phyloP scores from a whole-genome alignment of 1,140 invertebrate genomes.

The Dufourea novaeangliae region DNA sequence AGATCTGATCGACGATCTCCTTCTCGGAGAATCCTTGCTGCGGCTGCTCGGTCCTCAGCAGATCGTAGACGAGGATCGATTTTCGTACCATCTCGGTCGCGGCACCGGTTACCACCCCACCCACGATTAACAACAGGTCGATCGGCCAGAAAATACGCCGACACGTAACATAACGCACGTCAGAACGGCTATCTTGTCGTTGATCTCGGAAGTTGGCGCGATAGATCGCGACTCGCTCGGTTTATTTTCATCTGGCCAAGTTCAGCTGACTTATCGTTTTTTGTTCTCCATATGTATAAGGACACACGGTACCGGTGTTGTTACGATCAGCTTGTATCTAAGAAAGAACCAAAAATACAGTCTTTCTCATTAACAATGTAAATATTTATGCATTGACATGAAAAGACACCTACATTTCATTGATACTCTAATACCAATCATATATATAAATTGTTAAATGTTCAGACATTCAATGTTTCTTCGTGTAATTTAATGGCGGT shows the following conservation, averaged over 20 bases:
- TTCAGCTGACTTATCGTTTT: too few species aligned
- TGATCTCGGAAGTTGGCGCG: slow-evolving; percentile 4
- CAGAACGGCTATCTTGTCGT: neutral
- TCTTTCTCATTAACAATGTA: too few species aligned
- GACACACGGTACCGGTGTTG: too few species aligned
- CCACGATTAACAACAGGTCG: neutral
- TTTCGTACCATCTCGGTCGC: slow-evolving; percentile 61
- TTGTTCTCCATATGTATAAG: too few species aligned
- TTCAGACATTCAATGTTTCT: too few species aligned
- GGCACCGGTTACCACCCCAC: neutral
- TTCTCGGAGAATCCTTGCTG: slow-evolving; percentile 59
- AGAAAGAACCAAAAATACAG: too few species aligned
- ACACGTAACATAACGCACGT: neutral
- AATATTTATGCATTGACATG: too few species aligned
- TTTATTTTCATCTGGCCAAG: neutral
- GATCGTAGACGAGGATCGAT: slow-evolving; percentile 68
- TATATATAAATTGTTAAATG: too few species aligned
- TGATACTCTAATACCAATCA: too few species aligned
- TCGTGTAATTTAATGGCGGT: too few species aligned
- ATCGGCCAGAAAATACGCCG: slow-evolving; percentile 13
- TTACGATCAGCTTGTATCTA: too few species aligned
- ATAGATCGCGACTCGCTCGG: neutral
- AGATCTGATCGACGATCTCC: slow-evolving; percentile 67
- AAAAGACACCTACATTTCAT: too few species aligned
- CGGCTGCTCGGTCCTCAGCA: slow-evolving; percentile 57